Conservation (phyloP, 2,113 vertebrate species). For the Platysteira castanea region DNA sequence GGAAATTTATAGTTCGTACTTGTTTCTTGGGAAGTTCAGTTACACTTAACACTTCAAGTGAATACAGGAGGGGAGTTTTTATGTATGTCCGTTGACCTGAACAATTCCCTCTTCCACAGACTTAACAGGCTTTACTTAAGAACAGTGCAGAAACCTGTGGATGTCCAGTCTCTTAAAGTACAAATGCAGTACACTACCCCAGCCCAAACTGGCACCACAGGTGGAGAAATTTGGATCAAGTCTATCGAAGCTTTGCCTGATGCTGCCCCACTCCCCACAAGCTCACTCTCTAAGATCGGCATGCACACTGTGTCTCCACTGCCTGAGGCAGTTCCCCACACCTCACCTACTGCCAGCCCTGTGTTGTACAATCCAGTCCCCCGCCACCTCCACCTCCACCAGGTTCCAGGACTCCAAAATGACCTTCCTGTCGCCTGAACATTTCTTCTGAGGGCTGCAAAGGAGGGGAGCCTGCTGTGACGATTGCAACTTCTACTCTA, state of each 20-base stretch:
- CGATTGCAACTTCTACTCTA: not conserved
- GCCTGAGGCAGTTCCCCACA: not conserved
- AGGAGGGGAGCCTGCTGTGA: not conserved
- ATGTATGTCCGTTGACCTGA: not conserved
- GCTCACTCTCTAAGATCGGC: not conserved
- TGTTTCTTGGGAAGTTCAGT: not conserved
- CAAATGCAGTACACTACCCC: not conserved
- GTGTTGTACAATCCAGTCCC: fast-evolving
- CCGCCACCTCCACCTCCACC: too few species aligned
- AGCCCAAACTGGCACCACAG: not conserved
- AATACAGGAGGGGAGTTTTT: not conserved
- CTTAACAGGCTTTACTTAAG: not conserved
- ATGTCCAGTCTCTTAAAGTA: not conserved
- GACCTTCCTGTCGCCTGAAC: not conserved
- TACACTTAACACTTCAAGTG: not conserved
- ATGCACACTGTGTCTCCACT: fast-evolving
- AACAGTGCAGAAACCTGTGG: not conserved
- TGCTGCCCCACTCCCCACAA: not conserved
- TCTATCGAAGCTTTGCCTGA: not conserved
- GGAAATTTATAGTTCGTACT: not conserved
- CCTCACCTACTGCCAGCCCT: not conserved
- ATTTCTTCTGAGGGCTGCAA: not conserved
- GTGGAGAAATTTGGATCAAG: not conserved
- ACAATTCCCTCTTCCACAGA: not conserved
- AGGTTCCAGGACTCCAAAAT: not conserved